Base-by-base conservation (phyloP, 1,140 invertebrate species). In the Halyomorpha halys region DNA sequence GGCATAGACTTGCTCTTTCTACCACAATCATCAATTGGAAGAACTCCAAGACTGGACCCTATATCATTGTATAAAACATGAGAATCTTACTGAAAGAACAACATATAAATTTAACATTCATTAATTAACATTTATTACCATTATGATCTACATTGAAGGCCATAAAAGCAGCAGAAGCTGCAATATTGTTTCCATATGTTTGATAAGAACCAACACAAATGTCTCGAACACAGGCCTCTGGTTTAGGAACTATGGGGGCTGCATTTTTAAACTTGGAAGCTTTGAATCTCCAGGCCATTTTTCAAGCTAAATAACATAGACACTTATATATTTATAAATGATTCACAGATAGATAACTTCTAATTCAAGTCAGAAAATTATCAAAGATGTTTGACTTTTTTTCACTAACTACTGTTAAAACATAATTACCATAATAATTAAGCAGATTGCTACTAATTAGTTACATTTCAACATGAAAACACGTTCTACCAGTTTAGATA, bases 231-330 rank as follows among this genome's bases (percentile, higher is more conserved):
- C 89, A 92, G 65, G 88, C 86, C 79, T 95, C 92, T 66, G 88
- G 87, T 74, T 93, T 94, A 13, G 91, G 90, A 68, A 93, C 86
- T 73, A 94, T 92, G 25, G 92, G 91, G 67, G 90, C 86, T 65
- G 92, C 90, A 89, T 97, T 96, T 83, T 95, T 95, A 76, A 93
- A 97, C 75, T 97, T 96, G 62, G 92, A 95, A 73, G 90, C 89
- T 82, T 96, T 96, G 77, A 96, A 95, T 77, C 91, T 81, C 90
- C 91, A 95, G 76, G 90, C 89, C 89, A 91, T 92, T 70, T 74
- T 83, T 59, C 15, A 19, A 13, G 11, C 47, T 49, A 49, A 19
- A 21, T 49, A 18, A 49, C 47, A 49, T 19, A 1, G n/a, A 18
- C 34, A 39, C 5, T 6, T 39, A 39, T 39, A 6, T 13, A 39